Evolutionary conservation across 2,888 invertebrate genomes (phyloP).

Genomic region (Anticlea derivata): DNA sequence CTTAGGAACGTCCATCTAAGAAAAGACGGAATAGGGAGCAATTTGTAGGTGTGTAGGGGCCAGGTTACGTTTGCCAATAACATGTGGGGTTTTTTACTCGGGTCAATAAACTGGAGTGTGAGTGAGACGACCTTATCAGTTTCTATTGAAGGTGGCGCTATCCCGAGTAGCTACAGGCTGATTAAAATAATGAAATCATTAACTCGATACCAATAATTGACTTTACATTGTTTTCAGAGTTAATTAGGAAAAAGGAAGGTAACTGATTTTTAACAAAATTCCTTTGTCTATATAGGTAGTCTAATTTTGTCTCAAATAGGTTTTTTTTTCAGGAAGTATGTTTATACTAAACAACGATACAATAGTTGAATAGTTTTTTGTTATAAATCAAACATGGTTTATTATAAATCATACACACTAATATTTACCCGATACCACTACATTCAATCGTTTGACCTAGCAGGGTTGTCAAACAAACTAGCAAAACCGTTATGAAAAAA

Average conservation of each 20-base stretch:
- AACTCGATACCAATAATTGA: no score
- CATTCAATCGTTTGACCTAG: conserved; percentile 3
- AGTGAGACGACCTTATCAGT: conserved; percentile 72
- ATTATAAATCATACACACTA: conserved; percentile 5
- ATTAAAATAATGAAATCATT: no score
- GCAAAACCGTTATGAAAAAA: no score
- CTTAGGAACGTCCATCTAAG: conserved; percentile 15
- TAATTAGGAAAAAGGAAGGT: no score
- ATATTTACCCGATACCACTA: conserved; percentile 23
- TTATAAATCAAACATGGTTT: no score
- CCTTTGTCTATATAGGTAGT: no score
- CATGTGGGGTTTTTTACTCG: conserved; percentile 45
- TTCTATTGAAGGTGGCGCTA: conserved; percentile 59
- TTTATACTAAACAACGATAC: no score
- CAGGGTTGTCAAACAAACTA: conserved; percentile 2
- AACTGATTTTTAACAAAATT: no score
- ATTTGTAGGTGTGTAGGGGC: conserved; percentile 18
- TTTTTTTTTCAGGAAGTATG: no score
- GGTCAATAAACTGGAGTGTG: conserved; percentile 70
- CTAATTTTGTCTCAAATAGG: no score
- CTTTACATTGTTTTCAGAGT: no score
- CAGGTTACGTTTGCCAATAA: conserved; percentile 33
- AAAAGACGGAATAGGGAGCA: conserved; percentile 19
- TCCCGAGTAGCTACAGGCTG: conserved; percentile 47
- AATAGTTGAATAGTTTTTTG: background rate